These are phyloP conservation scores for Dunckerocampus dactyliophorus DNA, from an alignment of 2,113 vertebrate genomes.

Conservation along the genomic window DNA sequence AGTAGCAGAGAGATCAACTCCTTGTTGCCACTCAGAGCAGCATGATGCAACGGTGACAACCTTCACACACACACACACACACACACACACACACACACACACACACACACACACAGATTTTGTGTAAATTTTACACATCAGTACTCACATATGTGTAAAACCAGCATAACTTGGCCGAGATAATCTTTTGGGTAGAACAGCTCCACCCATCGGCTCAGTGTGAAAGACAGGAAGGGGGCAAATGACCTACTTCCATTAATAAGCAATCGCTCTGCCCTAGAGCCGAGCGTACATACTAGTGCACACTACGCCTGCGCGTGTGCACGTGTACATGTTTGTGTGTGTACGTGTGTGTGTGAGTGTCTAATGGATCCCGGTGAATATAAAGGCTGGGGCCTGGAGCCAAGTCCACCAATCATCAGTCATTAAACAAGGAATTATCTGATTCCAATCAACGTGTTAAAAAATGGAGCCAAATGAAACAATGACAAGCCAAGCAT, in stretches of 20 bases:
- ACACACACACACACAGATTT: constrained; percentile 47
- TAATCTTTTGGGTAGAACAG: constrained; percentile 51
- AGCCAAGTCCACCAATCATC: constrained; percentile 54
- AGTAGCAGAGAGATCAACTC: constrained; percentile 91
- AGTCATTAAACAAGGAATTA: constrained; percentile 56
- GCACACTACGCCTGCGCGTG: constrained; percentile 10
- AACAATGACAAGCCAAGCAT: constrained; percentile 49
- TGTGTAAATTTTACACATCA: constrained; percentile 46
- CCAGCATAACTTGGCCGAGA: constrained; percentile 54
- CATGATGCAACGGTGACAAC: constrained; percentile 92
- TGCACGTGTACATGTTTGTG: constrained; percentile 13
- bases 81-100: not conserved
- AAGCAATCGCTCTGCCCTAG: constrained; percentile 65
- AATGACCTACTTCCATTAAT: constrained; percentile 76
- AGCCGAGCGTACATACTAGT: constrained; percentile 29
- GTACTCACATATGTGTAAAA: constrained; percentile 26
- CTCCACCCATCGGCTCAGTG: constrained; percentile 57
- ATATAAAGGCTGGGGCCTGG: constrained; percentile 46
- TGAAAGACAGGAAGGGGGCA: constrained; percentile 43
- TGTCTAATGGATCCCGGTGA: constrained; percentile 60
- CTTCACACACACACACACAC: constrained; percentile 59
- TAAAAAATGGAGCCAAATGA: constrained; percentile 43
- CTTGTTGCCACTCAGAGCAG: constrained; percentile 91
- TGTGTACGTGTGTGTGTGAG: constrained; percentile 38
- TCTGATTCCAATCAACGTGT: constrained; percentile 48